Percentiles rank a stretch among this genome's conserved stretches.
These are phyloP conservation scores for Casuarius casuarius DNA, from an alignment of 2,113 vertebrate species.

Conservation along the genomic window DNA sequence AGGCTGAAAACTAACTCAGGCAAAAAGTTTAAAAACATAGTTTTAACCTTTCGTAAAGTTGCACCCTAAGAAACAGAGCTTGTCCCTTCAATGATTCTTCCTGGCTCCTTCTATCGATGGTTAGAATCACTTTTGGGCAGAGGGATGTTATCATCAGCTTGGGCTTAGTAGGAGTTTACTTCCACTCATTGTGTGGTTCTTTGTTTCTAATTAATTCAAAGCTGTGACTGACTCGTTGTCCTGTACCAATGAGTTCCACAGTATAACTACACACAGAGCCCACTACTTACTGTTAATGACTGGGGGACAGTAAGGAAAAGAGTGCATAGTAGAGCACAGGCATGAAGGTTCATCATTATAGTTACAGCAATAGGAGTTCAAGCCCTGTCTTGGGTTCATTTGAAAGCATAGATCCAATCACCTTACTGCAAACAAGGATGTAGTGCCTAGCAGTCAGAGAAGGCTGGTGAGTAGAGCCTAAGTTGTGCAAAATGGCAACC, in stretches of 20 bases:
- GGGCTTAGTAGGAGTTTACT: neutral
- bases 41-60: neutral
- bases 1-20: neutral
- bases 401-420: neutral
- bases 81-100: neutral
- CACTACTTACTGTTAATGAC: neutral
- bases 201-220: neutral
- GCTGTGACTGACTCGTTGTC: neutral
- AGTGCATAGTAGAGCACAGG: neutral
- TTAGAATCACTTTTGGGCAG: neutral
- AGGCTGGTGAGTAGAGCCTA: neutral
- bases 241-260: neutral
- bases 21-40: neutral
- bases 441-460: neutral
- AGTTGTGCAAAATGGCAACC: neutral
- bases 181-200: neutral
- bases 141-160: neutral
- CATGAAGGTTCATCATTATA: neutral
- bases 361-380: neutral
- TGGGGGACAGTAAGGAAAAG: neutral
- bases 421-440: neutral
- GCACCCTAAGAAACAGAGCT: neutral
- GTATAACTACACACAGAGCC: neutral
- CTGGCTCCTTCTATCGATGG: neutral
- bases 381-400: neutral